Percentiles rank a stretch among this genome's conserved stretches.
These are phyloP conservation scores for Pyrrhura leucotis DNA, from an alignment of 2,797 vertebrate genomes.

Conservation along the genomic window DNA sequence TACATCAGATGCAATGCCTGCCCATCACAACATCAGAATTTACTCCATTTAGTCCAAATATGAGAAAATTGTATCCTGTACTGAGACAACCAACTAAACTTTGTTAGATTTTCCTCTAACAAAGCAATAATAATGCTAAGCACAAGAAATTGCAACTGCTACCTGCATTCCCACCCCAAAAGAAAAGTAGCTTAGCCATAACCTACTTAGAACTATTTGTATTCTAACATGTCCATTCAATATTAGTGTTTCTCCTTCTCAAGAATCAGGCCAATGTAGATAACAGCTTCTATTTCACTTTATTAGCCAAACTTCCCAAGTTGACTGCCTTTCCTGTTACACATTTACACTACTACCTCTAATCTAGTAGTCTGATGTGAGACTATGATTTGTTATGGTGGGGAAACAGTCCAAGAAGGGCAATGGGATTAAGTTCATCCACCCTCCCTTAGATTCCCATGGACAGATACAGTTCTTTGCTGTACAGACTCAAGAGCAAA, in stretches of 20 bases:
- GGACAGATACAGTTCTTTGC: neutral
- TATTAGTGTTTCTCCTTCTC: neutral
- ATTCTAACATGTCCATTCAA: neutral
- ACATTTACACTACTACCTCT: neutral
- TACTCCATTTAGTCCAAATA: neutral
- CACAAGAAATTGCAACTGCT: neutral
- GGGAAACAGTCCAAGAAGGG: neutral
- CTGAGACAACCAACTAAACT: neutral
- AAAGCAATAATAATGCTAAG: neutral
- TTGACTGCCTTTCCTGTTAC: rapidly evolving
- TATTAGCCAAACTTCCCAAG: neutral
- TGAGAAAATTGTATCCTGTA: neutral
- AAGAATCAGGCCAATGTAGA: neutral
- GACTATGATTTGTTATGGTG: neutral
- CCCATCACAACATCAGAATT: neutral
- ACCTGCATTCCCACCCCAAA: neutral
- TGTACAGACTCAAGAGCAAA: neutral
- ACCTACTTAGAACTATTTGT: neutral
- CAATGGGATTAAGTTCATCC: neutral
- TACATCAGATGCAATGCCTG: neutral
- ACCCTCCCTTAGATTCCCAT: neutral
- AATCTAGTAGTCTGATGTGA: neutral
- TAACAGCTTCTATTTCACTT: neutral
- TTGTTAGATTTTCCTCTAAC: neutral
- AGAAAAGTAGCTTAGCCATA: neutral